These are phyloP conservation scores for Nestor notabilis DNA, from an alignment of 2,113 vertebrate genomes.

Conservation along the genomic window DNA sequence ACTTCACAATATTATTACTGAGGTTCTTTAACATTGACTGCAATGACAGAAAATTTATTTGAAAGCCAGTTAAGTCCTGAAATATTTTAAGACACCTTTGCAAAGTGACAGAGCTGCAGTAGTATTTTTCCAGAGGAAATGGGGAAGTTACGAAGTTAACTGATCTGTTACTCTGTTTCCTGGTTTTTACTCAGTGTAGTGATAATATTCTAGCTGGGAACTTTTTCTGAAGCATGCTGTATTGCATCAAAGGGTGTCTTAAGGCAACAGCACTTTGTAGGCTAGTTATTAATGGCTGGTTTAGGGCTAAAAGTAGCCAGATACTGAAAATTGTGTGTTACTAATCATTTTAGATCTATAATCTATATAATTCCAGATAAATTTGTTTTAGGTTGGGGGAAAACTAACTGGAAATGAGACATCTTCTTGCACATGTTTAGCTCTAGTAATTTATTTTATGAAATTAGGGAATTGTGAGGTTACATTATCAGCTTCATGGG, in stretches of 20 bases:
- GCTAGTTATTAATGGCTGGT: neutral
- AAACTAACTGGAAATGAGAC: neutral
- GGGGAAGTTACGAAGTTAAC: neutral
- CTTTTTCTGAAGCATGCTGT: neutral
- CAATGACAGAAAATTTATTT: neutral
- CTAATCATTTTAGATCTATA: neutral
- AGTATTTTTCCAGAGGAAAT: neutral
- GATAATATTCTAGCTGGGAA: neutral
- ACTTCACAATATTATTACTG: neutral
- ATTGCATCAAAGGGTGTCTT: neutral
- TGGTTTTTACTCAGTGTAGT: neutral
- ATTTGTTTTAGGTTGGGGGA: neutral
- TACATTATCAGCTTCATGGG: constrained; percentile 74
- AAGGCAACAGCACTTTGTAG: neutral
- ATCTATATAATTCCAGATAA: neutral
- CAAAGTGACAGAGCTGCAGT: neutral
- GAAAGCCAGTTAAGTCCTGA: neutral
- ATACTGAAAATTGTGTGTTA: neutral
- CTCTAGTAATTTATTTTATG: constrained; percentile 47
- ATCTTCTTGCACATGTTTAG: neutral
- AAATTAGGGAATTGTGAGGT: constrained; percentile 37
- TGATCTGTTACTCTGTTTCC: neutral
- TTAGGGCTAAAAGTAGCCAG: neutral
- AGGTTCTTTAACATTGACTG: neutral
- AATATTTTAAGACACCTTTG: neutral